Conservation (phyloP, 2,888 invertebrate species). For the Ophioninae sp. region DNA sequence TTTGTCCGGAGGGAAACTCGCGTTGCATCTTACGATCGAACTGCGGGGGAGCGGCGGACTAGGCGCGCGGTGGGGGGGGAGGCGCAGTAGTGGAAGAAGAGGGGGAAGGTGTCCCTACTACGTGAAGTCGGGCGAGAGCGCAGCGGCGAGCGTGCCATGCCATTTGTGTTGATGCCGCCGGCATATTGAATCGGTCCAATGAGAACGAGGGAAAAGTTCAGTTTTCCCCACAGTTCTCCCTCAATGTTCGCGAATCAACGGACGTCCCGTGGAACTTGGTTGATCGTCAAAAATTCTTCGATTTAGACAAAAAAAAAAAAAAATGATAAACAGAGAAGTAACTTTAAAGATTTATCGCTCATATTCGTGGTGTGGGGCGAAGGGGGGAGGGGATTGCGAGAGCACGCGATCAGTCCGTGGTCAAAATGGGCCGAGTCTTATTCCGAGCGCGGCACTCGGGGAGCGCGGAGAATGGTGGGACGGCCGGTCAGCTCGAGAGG, state of each 20-base stretch:
- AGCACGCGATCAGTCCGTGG: background rate
- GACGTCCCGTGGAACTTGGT: no score
- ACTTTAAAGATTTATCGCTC: background rate
- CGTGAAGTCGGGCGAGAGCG: constrained; percentile 35
- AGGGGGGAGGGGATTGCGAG: background rate
- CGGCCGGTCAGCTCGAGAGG: background rate
- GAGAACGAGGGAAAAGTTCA: constrained; percentile 16
- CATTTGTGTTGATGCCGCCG: constrained; percentile 56
- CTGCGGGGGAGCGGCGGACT: background rate
- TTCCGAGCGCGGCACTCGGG: background rate
- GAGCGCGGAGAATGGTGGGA: background rate
- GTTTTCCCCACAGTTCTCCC: constrained; percentile 8
- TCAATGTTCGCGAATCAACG: background rate
- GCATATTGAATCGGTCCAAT: constrained; percentile 38
- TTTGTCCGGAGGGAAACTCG: background rate
- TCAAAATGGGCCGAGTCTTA: background rate
- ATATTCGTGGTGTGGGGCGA: background rate
- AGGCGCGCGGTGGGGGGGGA: background rate
- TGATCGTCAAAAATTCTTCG: background rate
- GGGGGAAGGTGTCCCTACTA: constrained; percentile 36
- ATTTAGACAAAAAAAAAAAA: background rate
- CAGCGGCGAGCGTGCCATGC: constrained; percentile 52
- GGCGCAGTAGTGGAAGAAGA: background rate
- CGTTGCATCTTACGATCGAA: constrained; percentile 16
- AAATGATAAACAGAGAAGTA: background rate